Conservation (phyloP, 2,113 vertebrate genomes). For the Cyrtonyx montezumae region DNA sequence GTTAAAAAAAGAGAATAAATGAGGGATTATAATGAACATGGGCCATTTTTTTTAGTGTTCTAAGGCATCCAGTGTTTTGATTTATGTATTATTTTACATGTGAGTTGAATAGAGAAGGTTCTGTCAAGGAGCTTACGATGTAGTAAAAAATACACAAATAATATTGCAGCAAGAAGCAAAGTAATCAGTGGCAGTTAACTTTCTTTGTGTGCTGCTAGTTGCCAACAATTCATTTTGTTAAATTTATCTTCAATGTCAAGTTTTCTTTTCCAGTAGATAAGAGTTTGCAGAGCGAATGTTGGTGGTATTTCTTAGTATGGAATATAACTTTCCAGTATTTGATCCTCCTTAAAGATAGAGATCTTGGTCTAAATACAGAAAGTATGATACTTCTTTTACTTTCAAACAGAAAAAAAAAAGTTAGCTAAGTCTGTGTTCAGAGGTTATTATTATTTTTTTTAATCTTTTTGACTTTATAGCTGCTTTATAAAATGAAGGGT, state of each 20-base stretch:
- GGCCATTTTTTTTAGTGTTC: neutral
- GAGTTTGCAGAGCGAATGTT: neutral
- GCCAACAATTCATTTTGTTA: neutral
- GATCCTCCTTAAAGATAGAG: neutral
- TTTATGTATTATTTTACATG: neutral
- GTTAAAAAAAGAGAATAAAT: neutral
- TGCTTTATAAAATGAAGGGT: neutral
- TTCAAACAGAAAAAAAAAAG: neutral
- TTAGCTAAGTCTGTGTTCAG: neutral
- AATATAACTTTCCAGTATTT: neutral
- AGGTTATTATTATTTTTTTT: neutral
- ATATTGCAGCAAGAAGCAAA: neutral
- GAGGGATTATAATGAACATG: neutral
- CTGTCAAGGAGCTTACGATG: neutral
- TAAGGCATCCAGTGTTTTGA: neutral
- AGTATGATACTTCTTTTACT: neutral
- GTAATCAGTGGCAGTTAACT: neutral
- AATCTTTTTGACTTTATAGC: neutral
- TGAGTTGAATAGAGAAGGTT: neutral
- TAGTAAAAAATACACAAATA: neutral
- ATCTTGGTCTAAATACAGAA: neutral
- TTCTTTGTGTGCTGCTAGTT: neutral
- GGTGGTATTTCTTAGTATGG: neutral
- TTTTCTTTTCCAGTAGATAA: neutral
- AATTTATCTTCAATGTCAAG: neutral